These are phyloP conservation scores for Ginglymostoma cirratum DNA, from an alignment of 2,113 vertebrate species.

Conservation along the genomic window DNA sequence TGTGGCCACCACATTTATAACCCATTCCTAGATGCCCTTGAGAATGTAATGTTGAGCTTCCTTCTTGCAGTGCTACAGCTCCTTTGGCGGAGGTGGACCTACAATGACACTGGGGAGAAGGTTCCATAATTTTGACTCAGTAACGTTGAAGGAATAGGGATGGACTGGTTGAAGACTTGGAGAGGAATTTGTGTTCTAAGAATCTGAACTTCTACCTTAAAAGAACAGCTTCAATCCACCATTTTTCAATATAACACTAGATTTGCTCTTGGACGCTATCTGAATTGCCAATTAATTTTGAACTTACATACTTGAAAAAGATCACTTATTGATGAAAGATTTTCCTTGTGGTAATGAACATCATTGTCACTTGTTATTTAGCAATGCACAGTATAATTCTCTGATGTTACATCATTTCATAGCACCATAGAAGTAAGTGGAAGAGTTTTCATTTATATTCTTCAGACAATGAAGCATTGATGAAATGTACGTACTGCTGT, in stretches of 20 bases:
- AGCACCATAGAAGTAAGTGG: neutral
- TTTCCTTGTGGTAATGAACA: neutral
- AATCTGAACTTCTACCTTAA: neutral
- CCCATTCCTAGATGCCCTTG: too few species aligned
- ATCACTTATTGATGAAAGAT: neutral
- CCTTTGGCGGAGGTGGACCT: too few species aligned
- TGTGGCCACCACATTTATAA: too few species aligned
- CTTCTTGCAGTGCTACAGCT: too few species aligned
- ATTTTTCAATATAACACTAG: neutral
- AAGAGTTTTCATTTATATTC: neutral
- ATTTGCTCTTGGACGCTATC: neutral
- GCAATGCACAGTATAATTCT: neutral
- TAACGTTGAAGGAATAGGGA: too few species aligned
- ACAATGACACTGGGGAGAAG: too few species aligned
- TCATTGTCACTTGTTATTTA: neutral
- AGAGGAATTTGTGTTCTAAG: neutral
- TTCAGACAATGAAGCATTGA: neutral
- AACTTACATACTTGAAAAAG: neutral
- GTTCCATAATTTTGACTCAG: too few species aligned
- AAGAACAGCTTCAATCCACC: neutral
- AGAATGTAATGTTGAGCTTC: too few species aligned
- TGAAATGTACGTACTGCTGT: neutral
- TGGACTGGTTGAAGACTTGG: too few species aligned
- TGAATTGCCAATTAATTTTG: neutral
- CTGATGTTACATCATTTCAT: neutral